phyloP scores from a whole-genome alignment of 1,140 invertebrate species.

The Dendrolimus kikuchii region DNA sequence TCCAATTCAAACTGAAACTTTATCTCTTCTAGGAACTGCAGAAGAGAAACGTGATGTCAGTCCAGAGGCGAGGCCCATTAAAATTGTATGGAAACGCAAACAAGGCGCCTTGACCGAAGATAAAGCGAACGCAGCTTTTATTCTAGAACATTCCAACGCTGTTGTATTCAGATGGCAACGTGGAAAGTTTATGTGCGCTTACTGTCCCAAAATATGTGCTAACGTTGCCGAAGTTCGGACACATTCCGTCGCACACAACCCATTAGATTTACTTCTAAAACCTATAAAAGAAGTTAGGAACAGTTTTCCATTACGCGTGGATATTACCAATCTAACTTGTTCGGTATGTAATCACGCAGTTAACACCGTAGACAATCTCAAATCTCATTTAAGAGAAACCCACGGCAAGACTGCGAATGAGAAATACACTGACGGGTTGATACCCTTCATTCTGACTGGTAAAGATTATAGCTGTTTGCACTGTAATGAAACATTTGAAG shows the following conservation, averaged over 20 bases:
- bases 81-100: slow-evolving; percentile 27
- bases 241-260: slow-evolving; percentile 28
- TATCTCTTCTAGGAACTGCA: slow-evolving; percentile 27
- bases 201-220: slow-evolving; percentile 28
- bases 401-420: slow-evolving; percentile 25
- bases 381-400: slow-evolving; percentile 26
- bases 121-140: slow-evolving; percentile 37
- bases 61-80: slow-evolving; percentile 11
- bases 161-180: slow-evolving; percentile 39
- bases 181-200: slow-evolving; percentile 45
- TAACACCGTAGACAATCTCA: slow-evolving; percentile 23
- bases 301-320: slow-evolving; percentile 35
- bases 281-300: slow-evolving; percentile 20
- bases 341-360: slow-evolving; percentile 24
- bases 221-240: slow-evolving; percentile 26
- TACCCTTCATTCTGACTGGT: slow-evolving; percentile 34
- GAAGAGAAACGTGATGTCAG: slow-evolving; percentile 1
- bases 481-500: slow-evolving; percentile 45
- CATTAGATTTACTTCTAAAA: slow-evolving; percentile 32
- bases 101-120: slow-evolving; percentile 25
- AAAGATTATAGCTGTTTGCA: slow-evolving; percentile 39
- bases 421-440: slow-evolving; percentile 30
- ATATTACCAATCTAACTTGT: slow-evolving; percentile 39
- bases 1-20: too few relatives aligned
- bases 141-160: slow-evolving; percentile 44